Evolutionary conservation across 2,888 invertebrate species (phyloP).

Genomic region (Mythimna lalbum): DNA sequence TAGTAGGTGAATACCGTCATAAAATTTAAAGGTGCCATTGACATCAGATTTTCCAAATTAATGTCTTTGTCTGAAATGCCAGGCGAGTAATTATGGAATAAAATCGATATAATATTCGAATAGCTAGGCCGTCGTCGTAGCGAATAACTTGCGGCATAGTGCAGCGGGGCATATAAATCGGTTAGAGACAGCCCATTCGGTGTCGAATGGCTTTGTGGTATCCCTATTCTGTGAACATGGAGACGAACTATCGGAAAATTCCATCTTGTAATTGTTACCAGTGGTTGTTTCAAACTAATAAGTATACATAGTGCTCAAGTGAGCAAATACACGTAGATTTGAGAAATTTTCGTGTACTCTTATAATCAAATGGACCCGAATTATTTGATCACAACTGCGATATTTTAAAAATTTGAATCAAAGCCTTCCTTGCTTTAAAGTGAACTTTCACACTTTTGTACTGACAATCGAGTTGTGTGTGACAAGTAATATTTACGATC

Average conservation of each 20-base stretch:
- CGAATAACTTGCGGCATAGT: constrained; percentile 74
- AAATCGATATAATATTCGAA: constrained; percentile 64
- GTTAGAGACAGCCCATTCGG: constrained; percentile 82
- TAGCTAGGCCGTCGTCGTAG: constrained; percentile 66
- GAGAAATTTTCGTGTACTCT: not conserved
- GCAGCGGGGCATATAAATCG: constrained; percentile 80
- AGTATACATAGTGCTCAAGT: not conserved
- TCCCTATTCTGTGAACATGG: constrained; percentile 74
- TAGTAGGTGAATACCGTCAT: constrained; percentile 62
- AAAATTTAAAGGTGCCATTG: constrained; percentile 65
- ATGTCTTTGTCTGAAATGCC: constrained; percentile 63
- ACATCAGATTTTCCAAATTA: constrained; percentile 64
- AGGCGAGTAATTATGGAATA: constrained; percentile 57
- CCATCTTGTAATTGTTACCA: constrained; percentile 21
- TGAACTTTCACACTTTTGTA: constrained; percentile 19
- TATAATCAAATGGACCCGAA: not conserved
- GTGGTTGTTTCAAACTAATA: not conserved
- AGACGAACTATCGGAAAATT: constrained; percentile 53
- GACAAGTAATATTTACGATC: constrained; percentile 43
- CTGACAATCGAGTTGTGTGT: constrained; percentile 35
- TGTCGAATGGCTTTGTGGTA: constrained; percentile 76
- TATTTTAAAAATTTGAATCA: not conserved
- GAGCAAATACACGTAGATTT: not conserved
- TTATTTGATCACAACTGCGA: not conserved
- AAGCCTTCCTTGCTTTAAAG: not conserved